Base-by-base conservation (phyloP, 37 sponge, comb jelly and placozoan genomes). In the Amphimedon queenslandica region DNA sequence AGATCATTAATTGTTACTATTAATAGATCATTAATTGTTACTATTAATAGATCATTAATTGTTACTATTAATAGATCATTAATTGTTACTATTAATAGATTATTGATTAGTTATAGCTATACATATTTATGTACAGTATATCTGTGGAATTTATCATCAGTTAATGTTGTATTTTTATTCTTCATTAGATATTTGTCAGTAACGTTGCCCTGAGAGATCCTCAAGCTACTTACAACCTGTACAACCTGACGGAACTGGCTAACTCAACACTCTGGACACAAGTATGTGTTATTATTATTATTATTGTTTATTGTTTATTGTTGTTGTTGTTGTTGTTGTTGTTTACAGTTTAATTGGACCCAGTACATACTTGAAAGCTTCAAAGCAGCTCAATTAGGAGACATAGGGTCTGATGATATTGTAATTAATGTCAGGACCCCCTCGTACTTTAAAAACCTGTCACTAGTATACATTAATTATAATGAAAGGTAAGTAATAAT, bases 381-480 rank as follows among this genome's bases (percentile, higher is more conserved):
- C 47, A 11, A 37, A 3, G 40, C 53, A 8, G 72, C 58, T 23
- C n/a, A n/a, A n/a, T n/a, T n/a, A n/a, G 67, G 41, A 3, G 73
- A 53, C 40, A 71, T 37, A 33, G 53, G 55, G 24, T 73, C 34
- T 55, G 55, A 11, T 11, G 40, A 25, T 3, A 57, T 72, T 20
- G 29, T 66, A 21, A 37, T 84, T 4, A 57, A 78, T 8, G 79
- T 84, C n/a, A 63, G 63, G 47, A 77, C 85, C 20, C 85, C 85
- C 56, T 38, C 57, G 16, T 84, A 84, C 63, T 73, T 84, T 35
- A 42, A 33, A 6, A 71, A 77, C 37, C 79, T 84, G 25, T 42
- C 79, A 30, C 42, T 34, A 2, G 4, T 78, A 23, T 64, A 64
- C 38, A 37, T 0, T 4, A 40, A 36, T 3, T 31, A 41, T 2